Percentiles rank a stretch among this genome's conserved stretches.
phyloP scores from a whole-genome alignment of 2,797 vertebrate genomes.

The Heteromormyrus szaboi region DNA sequence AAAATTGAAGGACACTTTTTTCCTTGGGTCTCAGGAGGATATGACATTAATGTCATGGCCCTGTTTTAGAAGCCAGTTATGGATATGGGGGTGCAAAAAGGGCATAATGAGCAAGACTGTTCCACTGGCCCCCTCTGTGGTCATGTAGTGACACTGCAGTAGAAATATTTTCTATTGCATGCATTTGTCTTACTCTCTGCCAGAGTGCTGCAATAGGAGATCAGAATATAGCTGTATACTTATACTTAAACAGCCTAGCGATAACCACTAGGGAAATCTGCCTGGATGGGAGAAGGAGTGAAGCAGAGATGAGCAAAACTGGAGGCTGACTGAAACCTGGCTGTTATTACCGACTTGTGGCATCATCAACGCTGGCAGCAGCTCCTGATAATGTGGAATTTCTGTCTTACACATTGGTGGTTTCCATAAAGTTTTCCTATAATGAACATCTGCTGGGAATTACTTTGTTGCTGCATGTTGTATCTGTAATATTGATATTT shows the following conservation, averaged over 20 bases:
- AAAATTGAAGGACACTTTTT: no score
- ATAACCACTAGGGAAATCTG: neutral
- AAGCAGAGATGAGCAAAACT: neutral
- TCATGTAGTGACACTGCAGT: neutral
- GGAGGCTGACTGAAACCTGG: neutral
- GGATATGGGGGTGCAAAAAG: neutral
- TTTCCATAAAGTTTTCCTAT: neutral
- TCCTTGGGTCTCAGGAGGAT: no score
- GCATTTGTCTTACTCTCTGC: neutral
- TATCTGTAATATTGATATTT: neutral
- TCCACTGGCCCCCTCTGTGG: neutral
- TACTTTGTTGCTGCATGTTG: neutral
- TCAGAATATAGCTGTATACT: neutral
- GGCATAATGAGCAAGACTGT: neutral
- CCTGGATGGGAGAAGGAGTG: neutral
- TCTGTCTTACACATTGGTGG: neutral
- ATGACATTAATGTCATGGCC: neutral
- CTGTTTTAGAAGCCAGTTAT: neutral
- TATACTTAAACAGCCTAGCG: neutral
- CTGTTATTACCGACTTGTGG: neutral
- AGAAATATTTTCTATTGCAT: neutral
- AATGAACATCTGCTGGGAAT: neutral
- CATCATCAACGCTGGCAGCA: neutral
- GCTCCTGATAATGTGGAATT: neutral
- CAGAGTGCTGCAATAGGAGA: neutral